phyloP scores from a whole-genome alignment of 2,113 vertebrate genomes.

The Procavia capensis region DNA sequence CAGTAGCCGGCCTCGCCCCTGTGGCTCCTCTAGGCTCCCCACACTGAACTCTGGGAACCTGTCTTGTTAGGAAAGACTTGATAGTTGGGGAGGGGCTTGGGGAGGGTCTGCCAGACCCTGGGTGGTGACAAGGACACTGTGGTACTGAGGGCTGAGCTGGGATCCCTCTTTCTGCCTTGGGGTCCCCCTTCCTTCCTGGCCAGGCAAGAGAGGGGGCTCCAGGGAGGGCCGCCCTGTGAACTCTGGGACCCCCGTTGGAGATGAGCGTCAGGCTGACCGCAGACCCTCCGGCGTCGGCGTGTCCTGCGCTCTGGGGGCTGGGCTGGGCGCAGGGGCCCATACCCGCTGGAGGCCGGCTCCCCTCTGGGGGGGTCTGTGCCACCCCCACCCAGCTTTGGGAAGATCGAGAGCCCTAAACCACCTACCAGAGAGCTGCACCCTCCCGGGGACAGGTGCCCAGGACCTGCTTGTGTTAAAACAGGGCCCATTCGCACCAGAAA shows the following conservation, averaged over 20 bases:
- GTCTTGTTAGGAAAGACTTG: background rate
- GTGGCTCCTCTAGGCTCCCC: background rate
- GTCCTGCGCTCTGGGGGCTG: background rate
- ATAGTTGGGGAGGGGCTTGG: rapidly evolving
- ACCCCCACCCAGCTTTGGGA: rapidly evolving
- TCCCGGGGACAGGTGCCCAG: rapidly evolving
- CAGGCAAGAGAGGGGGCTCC: too few relatives aligned
- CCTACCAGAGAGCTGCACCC: background rate
- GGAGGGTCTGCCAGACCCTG: background rate
- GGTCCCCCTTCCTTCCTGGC: background rate
- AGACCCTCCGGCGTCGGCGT: background rate
- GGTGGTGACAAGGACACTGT: background rate
- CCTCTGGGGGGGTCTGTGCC: background rate
- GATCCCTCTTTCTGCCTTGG: background rate
- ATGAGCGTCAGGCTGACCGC: background rate
- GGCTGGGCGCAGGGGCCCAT: background rate
- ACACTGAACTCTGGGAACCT: too few relatives aligned
- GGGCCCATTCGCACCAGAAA: background rate
- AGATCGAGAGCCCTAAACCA: background rate
- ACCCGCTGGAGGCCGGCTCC: background rate
- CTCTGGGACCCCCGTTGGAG: background rate
- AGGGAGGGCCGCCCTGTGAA: too few relatives aligned
- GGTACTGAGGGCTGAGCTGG: background rate
- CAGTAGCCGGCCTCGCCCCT: background rate
- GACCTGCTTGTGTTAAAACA: background rate